Conservation (phyloP, 2,888 invertebrate species). For the Plusia festucae region DNA sequence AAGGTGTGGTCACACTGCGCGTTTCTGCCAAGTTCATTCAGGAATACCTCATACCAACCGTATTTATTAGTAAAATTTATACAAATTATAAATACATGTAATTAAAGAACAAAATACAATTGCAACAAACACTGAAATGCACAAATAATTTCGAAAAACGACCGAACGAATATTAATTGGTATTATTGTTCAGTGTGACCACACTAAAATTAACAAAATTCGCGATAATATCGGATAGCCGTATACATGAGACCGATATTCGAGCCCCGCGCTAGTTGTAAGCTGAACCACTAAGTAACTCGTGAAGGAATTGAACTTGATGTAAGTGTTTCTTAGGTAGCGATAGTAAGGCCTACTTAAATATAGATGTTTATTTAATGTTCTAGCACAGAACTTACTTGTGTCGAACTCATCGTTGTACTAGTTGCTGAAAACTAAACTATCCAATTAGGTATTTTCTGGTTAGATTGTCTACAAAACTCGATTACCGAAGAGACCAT, state of each 20-base stretch:
- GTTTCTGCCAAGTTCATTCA: too few species aligned
- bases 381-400: constrained; percentile 28
- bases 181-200: constrained; percentile 2
- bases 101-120: too few species aligned
- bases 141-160: too few species aligned
- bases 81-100: too few species aligned
- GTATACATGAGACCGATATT: constrained; percentile 7
- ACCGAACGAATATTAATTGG: too few species aligned
- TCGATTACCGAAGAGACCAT: too few species aligned
- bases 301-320: constrained; percentile 64
- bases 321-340: constrained; percentile 49
- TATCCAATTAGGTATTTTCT: too few species aligned
- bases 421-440: background rate
- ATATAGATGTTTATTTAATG: constrained; percentile 24
- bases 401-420: background rate
- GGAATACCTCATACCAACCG: too few species aligned
- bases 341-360: constrained; percentile 38
- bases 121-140: too few species aligned
- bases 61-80: too few species aligned
- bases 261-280: constrained; percentile 42
- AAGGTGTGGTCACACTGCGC: constrained; percentile 30
- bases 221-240: constrained; percentile 13
- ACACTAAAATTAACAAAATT: background rate
- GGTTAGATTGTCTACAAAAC: background rate
- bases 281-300: constrained; percentile 47